These are phyloP conservation scores for Dermochelys coriacea DNA, from an alignment of 2,797 vertebrate species.

Conservation along the genomic window DNA sequence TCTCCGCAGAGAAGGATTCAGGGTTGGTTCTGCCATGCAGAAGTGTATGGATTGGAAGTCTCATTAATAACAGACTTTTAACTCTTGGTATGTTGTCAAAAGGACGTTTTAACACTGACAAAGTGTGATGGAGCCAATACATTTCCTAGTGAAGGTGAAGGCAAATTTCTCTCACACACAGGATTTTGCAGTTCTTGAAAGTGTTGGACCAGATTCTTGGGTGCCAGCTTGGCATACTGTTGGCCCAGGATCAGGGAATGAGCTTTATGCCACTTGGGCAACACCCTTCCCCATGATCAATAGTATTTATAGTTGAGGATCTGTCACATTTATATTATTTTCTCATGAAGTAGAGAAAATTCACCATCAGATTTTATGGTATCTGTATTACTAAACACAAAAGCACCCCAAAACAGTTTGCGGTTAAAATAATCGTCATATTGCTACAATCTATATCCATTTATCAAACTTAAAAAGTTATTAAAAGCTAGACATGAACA, in stretches of 20 bases:
- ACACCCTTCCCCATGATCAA: background rate
- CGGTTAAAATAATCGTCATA: background rate
- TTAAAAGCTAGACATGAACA: background rate
- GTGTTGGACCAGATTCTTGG: background rate
- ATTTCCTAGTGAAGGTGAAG: too few species aligned
- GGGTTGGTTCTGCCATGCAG: too few species aligned
- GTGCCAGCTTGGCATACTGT: background rate
- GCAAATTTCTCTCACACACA: too few species aligned
- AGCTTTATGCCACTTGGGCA: background rate
- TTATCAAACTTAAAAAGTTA: background rate
- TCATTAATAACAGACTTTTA: too few species aligned
- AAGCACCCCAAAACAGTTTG: background rate
- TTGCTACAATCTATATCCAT: background rate
- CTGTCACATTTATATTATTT: background rate
- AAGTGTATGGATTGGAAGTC: too few species aligned
- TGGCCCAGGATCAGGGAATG: background rate
- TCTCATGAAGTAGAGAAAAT: background rate
- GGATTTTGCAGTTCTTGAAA: too few species aligned
- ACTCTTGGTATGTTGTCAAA: too few species aligned
- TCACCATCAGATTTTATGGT: background rate
- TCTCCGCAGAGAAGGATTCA: too few species aligned
- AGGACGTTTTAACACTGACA: too few species aligned
- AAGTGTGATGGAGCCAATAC: too few species aligned
- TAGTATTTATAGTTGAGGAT: background rate
- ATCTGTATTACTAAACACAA: background rate